Evolutionary conservation across 2,113 vertebrate genomes (phyloP).

Genomic region (Scopus umbretta): DNA sequence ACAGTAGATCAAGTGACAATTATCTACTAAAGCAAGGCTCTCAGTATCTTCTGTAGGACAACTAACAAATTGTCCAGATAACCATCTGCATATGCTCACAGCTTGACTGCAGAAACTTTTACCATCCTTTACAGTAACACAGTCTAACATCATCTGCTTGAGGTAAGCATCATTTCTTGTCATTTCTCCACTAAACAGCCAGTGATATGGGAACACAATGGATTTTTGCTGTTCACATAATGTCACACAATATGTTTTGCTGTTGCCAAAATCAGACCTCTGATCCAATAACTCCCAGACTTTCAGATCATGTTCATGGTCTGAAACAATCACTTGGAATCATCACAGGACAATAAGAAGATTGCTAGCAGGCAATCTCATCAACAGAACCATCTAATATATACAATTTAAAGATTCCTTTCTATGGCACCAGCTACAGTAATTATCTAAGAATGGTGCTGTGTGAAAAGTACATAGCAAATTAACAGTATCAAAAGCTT

Average conservation of each 20-base stretch:
- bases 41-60: background rate
- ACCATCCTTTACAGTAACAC: background rate
- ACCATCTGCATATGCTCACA: background rate
- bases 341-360: slow-evolving; percentile 28
- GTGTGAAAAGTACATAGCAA: background rate
- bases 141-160: background rate
- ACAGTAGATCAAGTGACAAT: background rate
- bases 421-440: background rate
- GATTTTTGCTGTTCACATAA: background rate
- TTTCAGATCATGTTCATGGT: background rate
- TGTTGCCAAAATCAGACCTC: background rate
- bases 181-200: background rate
- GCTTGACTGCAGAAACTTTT: background rate
- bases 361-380: slow-evolving; percentile 8
- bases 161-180: background rate
- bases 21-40: background rate
- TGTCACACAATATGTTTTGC: background rate
- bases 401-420: background rate
- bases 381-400: background rate
- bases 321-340: slow-evolving; percentile 22
- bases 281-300: background rate
- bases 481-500: background rate
- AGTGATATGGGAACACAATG: background rate
- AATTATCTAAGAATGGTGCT: background rate
- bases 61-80: background rate